Evolutionary conservation across 2,113 vertebrate species (phyloP).

Genomic region (Cinclus cinclus): DNA sequence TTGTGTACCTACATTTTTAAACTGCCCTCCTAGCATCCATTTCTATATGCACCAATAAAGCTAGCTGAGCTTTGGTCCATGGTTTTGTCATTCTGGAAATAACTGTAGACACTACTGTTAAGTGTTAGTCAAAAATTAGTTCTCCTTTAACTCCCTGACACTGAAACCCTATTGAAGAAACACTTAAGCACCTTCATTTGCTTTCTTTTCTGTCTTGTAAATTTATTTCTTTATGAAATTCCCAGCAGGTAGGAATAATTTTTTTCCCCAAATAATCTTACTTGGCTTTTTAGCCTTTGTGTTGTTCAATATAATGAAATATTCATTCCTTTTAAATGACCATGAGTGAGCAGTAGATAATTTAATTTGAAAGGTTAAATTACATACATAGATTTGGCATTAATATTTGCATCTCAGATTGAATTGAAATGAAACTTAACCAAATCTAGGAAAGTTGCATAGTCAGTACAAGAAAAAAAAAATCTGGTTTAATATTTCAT

Average conservation of each 20-base stretch:
- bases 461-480: neutral
- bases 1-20: neutral
- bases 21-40: neutral
- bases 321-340: neutral
- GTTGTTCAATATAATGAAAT: neutral
- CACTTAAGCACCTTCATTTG: neutral
- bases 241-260: neutral
- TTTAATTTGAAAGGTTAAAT: neutral
- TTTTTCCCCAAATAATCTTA: neutral
- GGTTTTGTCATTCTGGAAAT: neutral
- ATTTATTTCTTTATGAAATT: neutral
- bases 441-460: neutral
- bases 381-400: neutral
- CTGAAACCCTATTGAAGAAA: neutral
- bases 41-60: neutral
- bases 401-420: slow-evolving; percentile 4
- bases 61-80: neutral
- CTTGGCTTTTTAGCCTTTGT: neutral
- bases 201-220: neutral
- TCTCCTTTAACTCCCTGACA: neutral
- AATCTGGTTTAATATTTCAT: neutral
- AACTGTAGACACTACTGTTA: neutral
- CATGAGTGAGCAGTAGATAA: neutral
- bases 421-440: neutral
- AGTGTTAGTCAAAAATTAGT: neutral